phyloP scores from a whole-genome alignment of 2,888 invertebrate genomes.

The Opisthograptis luteolata region DNA sequence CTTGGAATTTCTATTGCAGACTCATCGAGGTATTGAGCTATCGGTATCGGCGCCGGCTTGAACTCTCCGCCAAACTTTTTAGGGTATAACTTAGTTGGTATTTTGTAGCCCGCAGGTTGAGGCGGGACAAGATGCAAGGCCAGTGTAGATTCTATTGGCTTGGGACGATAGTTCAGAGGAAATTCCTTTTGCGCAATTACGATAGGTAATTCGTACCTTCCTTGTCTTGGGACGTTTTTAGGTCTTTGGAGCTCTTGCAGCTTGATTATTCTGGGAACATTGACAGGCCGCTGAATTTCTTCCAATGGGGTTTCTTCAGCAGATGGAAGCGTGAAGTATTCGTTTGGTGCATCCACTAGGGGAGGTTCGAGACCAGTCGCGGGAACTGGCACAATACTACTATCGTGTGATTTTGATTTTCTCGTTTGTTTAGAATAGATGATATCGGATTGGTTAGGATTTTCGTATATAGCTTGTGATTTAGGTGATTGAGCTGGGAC shows the following conservation, averaged over 20 bases:
- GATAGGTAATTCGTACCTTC: constrained; percentile 33
- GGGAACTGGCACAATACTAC: constrained; percentile 51
- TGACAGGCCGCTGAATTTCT: constrained; percentile 69
- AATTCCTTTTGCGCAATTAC: constrained; percentile 31
- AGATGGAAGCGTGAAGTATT: constrained; percentile 60
- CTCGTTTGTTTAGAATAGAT: constrained; percentile 26
- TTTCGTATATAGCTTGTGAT: constrained; percentile 48
- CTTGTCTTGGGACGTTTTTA: constrained; percentile 47
- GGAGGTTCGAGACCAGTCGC: constrained; percentile 68
- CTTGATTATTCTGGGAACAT: constrained; percentile 56
- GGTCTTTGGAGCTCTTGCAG: constrained; percentile 22
- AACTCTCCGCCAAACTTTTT: constrained; percentile 83
- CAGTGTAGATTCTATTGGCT: constrained; percentile 57
- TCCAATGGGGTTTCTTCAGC: constrained; percentile 47
- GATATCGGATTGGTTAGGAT: constrained; percentile 36
- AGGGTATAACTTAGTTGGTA: constrained; percentile 83
- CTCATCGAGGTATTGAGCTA: constrained; percentile 61
- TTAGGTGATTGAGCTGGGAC: constrained; percentile 28
- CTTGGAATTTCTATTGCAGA: constrained; percentile 64
- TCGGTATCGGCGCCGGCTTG: constrained; percentile 73
- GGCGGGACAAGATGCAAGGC: constrained; percentile 62
- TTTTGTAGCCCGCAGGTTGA: constrained; percentile 59
- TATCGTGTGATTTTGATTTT: constrained; percentile 26
- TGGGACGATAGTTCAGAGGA: constrained; percentile 39
- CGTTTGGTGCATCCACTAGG: constrained; percentile 60